These are phyloP conservation scores for Brachionus manjavacas DNA, from an alignment of 1,140 invertebrate species.

Conservation along the genomic window DNA sequence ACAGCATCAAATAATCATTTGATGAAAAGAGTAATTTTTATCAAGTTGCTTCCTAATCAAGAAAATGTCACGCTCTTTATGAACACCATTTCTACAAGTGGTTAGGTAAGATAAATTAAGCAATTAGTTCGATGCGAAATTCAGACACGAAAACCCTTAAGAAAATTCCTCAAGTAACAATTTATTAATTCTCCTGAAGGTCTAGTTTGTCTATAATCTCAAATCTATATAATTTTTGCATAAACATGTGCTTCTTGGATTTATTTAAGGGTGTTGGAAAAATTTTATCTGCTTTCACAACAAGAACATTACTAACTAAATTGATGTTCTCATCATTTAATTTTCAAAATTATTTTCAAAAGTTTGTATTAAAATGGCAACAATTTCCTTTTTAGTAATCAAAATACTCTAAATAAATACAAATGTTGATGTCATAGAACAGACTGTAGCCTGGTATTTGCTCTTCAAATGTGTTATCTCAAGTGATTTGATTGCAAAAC, in stretches of 20 bases:
- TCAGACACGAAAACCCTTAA: neutral
- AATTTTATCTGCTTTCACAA: neutral
- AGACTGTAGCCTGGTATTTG: neutral
- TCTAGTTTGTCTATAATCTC: neutral
- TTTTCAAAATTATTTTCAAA: neutral
- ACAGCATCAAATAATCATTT: too few relatives aligned
- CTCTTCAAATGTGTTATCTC: neutral
- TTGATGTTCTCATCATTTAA: neutral
- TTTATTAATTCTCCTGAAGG: neutral
- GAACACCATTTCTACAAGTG: too few relatives aligned
- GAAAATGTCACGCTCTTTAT: too few relatives aligned
- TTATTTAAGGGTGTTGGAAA: neutral
- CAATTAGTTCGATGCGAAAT: neutral
- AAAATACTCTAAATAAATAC: neutral
- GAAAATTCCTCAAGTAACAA: neutral
- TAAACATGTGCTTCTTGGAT: neutral
- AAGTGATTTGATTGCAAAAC: neutral
- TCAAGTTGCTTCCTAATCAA: too few relatives aligned
- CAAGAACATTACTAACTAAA: neutral
- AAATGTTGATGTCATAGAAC: neutral
- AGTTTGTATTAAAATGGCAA: neutral
- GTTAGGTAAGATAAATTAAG: neutral
- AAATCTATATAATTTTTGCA: neutral
- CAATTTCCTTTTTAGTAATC: neutral
- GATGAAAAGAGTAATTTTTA: too few relatives aligned